Base-by-base conservation (phyloP, 2,113 vertebrate genomes). In the Rissa tridactyla region DNA sequence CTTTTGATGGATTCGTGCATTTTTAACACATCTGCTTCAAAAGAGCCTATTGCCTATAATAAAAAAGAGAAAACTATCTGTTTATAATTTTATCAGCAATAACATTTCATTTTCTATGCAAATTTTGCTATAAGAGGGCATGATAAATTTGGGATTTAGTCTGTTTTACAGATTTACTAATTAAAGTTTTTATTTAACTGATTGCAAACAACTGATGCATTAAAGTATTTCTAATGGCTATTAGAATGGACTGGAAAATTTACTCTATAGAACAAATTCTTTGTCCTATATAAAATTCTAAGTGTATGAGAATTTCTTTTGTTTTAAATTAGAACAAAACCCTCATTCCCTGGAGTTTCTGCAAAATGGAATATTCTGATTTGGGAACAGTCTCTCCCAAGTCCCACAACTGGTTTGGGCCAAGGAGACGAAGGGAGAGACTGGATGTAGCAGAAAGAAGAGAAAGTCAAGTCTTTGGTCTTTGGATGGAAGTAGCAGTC, bases 21-120 rank as follows among this genome's bases (percentile, higher is more conserved):
- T 95, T 93, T 97, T 76, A 96, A 79, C 42, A 98, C 20, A 62
- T 97, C 97, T n/a, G 86, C 93, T 90, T 92, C 94, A 47, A 96
- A 55, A 82, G 72, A 89, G 22, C 85, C 19, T 29, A 96, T 51
- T 51, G 38, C 61, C 97, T 98, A 70, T 29, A 93, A 61, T 76
- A 79, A 61, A 95, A 94, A 90, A 82, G 13, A 95, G 21, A 82
- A 86, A 79, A 70, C 20, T 44, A 61, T 71, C 40, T 71, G 64
- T 76, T 84, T 82, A 88, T 71, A 93, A 86, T 55, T 90, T 75
- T 61, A 94, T 29, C 44, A 87, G 19, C 51, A 92, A 30, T 12
- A 73, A 38, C 16, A 64, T 84, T 82, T 87, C 11, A 57, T 85
- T 91, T 94, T 87, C 36, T 76, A 44, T 26, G 15, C 36, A 88